These are phyloP conservation scores for Bombus haemorrhoidalis DNA, from an alignment of 1,140 invertebrate species.

Conservation along the genomic window DNA sequence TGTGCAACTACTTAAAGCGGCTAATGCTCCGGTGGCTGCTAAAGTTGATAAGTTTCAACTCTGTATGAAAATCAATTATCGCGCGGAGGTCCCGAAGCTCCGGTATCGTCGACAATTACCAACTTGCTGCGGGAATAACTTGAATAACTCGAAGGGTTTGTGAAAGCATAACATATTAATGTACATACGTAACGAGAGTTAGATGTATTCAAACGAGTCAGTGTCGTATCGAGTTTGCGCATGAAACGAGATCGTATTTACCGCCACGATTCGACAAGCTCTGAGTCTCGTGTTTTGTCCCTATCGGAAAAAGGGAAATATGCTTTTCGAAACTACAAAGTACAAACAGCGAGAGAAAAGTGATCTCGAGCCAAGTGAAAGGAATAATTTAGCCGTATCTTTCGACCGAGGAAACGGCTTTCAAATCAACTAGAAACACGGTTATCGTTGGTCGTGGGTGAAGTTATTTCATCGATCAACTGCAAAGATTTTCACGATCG, in stretches of 20 bases:
- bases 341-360: not conserved
- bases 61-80: constrained; percentile 49
- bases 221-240: not conserved
- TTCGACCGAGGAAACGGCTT: not conserved
- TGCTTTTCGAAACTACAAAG: not conserved
- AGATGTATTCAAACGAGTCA: not conserved
- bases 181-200: not conserved
- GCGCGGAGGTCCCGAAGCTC: not conserved
- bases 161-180: constrained; percentile 36
- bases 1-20: constrained; percentile 31
- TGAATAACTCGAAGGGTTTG: constrained; percentile 15
- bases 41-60: constrained; percentile 48
- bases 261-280: not conserved
- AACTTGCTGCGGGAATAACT: constrained; percentile 32
- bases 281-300: not conserved
- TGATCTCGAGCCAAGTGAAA: constrained; percentile 12
- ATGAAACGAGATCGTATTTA: not conserved
- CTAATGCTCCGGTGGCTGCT: constrained; percentile 13
- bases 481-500: not conserved
- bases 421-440: not conserved
- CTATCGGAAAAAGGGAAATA: not conserved
- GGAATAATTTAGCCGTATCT: constrained; percentile 7
- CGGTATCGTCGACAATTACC: constrained; percentile 27
- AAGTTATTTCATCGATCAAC: not conserved
- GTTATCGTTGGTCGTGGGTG: not conserved